These are phyloP conservation scores for Enteromius trimaculatus DNA, from an alignment of 2,797 vertebrate species.

Conservation along the genomic window DNA sequence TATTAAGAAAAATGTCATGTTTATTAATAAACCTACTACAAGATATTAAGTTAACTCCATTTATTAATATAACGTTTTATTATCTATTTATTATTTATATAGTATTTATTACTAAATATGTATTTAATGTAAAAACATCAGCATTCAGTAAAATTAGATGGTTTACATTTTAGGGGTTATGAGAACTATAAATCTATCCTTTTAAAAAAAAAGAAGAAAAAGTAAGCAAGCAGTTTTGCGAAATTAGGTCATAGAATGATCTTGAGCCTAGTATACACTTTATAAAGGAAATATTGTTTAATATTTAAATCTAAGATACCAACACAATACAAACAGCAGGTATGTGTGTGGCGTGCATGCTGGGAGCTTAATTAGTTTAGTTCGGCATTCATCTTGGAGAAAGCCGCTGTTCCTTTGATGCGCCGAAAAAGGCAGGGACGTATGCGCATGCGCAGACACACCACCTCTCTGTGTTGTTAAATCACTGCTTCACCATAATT, in stretches of 20 bases:
- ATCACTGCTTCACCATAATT: constrained; percentile 60
- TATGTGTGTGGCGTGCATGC: constrained; percentile 39
- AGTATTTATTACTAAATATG: not conserved
- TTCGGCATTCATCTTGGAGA: constrained; percentile 44
- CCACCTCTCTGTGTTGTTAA: constrained; percentile 52
- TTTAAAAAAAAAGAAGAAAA: not conserved
- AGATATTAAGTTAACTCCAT: not conserved
- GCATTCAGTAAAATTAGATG: not conserved
- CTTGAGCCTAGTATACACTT: not conserved
- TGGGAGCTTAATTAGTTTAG: constrained; percentile 53
- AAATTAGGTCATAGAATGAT: constrained; percentile 26
- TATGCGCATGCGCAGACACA: not conserved
- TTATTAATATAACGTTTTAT: not conserved
- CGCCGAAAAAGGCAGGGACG: constrained; percentile 15
- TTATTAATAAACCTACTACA: not conserved
- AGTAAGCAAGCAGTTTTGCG: not conserved
- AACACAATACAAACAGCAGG: constrained; percentile 51
- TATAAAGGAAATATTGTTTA: constrained; percentile 32
- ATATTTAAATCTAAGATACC: constrained; percentile 26
- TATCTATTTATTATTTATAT: too few species aligned
- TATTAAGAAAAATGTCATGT: not conserved
- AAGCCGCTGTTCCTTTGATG: constrained; percentile 42
- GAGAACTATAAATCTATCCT: not conserved
- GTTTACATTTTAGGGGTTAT: not conserved
- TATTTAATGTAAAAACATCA: not conserved